A percentile compares a stretch with the other conserved stretches of the same genome.
These are phyloP conservation scores for Tuta absoluta DNA, from an alignment of 2,888 invertebrate species.

Conservation along the genomic window DNA sequence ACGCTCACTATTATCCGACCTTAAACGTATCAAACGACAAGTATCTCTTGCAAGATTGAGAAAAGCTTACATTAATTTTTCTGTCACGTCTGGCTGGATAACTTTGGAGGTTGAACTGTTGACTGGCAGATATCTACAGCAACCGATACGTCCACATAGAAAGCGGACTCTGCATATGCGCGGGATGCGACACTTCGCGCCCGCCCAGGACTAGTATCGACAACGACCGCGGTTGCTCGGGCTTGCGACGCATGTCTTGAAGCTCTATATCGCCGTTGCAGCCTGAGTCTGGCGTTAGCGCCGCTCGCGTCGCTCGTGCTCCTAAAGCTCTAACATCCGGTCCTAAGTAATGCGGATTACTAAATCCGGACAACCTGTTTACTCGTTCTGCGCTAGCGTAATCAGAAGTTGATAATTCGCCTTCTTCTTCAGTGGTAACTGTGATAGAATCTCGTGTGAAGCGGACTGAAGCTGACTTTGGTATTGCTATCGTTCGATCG, in stretches of 20 bases:
- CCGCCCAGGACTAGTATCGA: slow-evolving; percentile 85
- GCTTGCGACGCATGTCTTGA: slow-evolving; percentile 62
- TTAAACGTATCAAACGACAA: too few species aligned
- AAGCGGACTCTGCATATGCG: slow-evolving; percentile 87
- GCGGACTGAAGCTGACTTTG: slow-evolving; percentile 82
- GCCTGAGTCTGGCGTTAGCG: slow-evolving; percentile 83
- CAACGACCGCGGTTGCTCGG: slow-evolving; percentile 55
- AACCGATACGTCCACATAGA: slow-evolving; percentile 90
- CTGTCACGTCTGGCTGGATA: too few species aligned
- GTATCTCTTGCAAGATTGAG: too few species aligned
- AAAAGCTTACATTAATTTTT: too few species aligned
- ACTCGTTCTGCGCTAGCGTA: slow-evolving; percentile 88
- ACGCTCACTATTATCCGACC: too few species aligned
- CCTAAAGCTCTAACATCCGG: slow-evolving; percentile 86
- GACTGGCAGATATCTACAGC: slow-evolving; percentile 42
- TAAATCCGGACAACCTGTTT: slow-evolving; percentile 83
- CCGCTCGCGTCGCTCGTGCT: slow-evolving; percentile 76
- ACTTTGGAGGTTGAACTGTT: too few species aligned
- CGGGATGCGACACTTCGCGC: slow-evolving; percentile 88
- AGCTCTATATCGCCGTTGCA: slow-evolving; percentile 75
- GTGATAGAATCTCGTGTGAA: slow-evolving; percentile 76
- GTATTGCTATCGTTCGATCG: not conserved
- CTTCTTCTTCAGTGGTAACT: slow-evolving; percentile 80
- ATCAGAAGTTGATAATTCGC: slow-evolving; percentile 85
- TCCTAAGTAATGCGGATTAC: slow-evolving; percentile 88